Conservation (phyloP, 2,888 invertebrate species). For the Pomacea canaliculata region DNA sequence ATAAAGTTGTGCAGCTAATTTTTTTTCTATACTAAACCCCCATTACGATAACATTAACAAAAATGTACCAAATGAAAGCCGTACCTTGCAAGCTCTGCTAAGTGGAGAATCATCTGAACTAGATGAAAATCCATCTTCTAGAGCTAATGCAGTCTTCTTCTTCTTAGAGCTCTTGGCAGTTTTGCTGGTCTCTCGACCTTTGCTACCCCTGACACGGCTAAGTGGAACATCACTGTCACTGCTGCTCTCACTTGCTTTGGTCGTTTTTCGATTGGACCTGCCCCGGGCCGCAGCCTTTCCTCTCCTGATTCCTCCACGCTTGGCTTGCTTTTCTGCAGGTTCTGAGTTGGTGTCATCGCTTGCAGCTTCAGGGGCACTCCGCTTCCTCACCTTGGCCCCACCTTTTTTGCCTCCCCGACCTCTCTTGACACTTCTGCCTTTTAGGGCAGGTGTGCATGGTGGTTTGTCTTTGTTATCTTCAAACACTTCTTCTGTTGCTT, state of each 20-base stretch:
- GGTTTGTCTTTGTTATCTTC: not conserved
- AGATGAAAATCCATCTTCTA: constrained; percentile 10
- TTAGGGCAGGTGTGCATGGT: constrained; percentile 12
- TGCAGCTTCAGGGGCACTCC: constrained; percentile 29
- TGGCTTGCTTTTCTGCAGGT: constrained; percentile 32
- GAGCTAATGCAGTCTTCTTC: not conserved
- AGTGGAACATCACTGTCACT: constrained; percentile 28
- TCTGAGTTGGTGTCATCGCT: constrained; percentile 30
- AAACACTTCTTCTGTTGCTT: not conserved
- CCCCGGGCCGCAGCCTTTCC: constrained; percentile 23
- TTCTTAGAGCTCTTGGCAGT: not conserved
- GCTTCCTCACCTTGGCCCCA: constrained; percentile 18
- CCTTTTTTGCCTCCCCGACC: constrained; percentile 3
- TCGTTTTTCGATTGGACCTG: constrained; percentile 5
- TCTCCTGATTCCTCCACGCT: constrained; percentile 18
- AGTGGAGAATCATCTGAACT: constrained; percentile 23
- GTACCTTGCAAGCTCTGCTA: constrained; percentile 23
- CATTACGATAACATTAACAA: too few relatives aligned
- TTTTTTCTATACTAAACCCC: too few relatives aligned
- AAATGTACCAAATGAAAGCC: not conserved
- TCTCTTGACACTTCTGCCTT: constrained; percentile 20
- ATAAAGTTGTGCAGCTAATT: too few relatives aligned
- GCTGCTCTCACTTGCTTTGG: constrained; percentile 18
- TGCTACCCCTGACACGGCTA: constrained; percentile 5
- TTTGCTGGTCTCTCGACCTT: constrained; percentile 3